A percentile compares a stretch with the other conserved stretches of the same genome.
Evolutionary conservation across 2,113 vertebrate species (phyloP).

Genomic region (Nettapus auritus): DNA sequence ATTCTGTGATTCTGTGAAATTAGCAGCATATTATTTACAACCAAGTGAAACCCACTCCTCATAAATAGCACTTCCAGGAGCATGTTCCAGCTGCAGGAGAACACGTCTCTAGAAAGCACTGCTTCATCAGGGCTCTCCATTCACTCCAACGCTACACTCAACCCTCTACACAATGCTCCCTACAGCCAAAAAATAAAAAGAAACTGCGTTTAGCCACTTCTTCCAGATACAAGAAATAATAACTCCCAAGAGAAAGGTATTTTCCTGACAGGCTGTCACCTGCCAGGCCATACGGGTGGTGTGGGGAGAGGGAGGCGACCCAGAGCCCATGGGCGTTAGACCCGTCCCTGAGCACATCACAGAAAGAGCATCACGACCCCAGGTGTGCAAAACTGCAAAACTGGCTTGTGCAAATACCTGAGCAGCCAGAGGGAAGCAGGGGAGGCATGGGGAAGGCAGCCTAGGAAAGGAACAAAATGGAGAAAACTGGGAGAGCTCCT

Average conservation of each 20-base stretch:
- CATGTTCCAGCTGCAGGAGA: background rate
- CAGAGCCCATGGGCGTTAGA: accelerated
- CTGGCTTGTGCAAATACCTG: background rate
- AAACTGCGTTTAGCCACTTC: background rate
- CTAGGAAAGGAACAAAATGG: background rate
- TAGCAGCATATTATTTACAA: no score
- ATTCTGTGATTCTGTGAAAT: no score
- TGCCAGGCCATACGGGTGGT: background rate
- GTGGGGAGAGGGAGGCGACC: background rate
- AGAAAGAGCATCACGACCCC: background rate
- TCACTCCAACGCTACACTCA: background rate
- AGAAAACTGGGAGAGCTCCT: background rate
- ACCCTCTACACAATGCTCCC: background rate
- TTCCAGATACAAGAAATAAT: background rate
- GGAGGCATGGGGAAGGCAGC: background rate
- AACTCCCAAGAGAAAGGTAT: background rate
- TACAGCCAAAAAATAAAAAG: background rate
- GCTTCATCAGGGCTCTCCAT: background rate
- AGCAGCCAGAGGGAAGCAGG: background rate
- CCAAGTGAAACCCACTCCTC: background rate
- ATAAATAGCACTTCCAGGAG: background rate
- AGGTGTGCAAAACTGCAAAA: background rate
- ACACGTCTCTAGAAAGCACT: background rate
- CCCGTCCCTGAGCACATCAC: accelerated
- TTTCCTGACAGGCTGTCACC: background rate